Evolutionary conservation across 1,140 invertebrate genomes (phyloP), one percentile per base, ranked within the genome.

Genomic region (Argopecten irradians): DNA sequence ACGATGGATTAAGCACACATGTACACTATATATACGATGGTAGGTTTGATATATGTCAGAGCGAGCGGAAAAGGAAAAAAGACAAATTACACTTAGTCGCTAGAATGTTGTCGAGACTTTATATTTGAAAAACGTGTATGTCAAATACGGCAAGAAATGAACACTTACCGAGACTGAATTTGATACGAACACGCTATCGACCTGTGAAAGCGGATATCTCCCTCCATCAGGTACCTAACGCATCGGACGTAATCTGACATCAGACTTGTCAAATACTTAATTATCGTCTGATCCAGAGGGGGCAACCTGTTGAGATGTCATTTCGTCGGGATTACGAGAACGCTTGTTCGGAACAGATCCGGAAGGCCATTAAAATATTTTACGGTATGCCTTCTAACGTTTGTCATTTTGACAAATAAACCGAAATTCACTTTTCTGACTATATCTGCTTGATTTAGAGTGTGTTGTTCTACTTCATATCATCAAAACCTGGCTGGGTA

Each of bases 311-410:
- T 71, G 55, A 71, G 55, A 71, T 71, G 55, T 71, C 55, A 5
- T 28, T n/a, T 71, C 11, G 55, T 71, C 55, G 55, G 55, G 22
- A 71, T 71, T n/a, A 71, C 11, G 13, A 71, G 55, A 71, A 71
- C 55, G 55, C n/a, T 71, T 71, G 55, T 16, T 71, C 55, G n/a
- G 55, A 71, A 71, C 55, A 71, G 16, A 28, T 28, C n/a, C 55
- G 55, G 55, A 71, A 71, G 55, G n/a, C 55, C 55, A 71, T 71
- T 71, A 71, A n/a, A n/a, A 71, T 71, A n/a, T 71, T 71, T 71
- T 71, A 71, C 22, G 55, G 28, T 71, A 28, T 71, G 55, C 5
- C 55, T 71, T n/a, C n/a, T 71, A 71, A 28, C 55, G 55, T 71
- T 71, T 71, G 55, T 71, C 55, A 71, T 71, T 71, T 71, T 71